Base-by-base conservation (phyloP, 2,113 vertebrate species). In the Thoracochromis brauschi region DNA sequence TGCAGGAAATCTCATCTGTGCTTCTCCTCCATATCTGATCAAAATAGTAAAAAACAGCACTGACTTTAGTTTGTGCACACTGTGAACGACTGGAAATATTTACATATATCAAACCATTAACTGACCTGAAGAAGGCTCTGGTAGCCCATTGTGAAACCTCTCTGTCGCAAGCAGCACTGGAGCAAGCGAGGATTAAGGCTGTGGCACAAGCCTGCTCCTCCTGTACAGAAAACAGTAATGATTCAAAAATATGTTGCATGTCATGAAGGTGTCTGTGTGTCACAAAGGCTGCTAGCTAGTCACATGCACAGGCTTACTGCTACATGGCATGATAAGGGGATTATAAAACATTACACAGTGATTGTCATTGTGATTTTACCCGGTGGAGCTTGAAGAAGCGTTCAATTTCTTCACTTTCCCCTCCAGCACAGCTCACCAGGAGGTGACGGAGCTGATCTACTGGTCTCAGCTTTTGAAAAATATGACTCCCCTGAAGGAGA, bases 331-430 rank as follows among this genome's bases (percentile, higher is more conserved):
- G 7, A 86, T n/a, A 26, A n/a, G 6, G 26, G 14, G 17, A 78
- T 81, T 81, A 83, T 33, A 68, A 84, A 54, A 58, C 24, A 63
- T 80, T 8, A 63, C 12, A 60, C 5, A 26, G 5, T 45, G 17
- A 71, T n/a, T 54, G 45, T 38, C 6, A 11, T 21, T 38, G 63
- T 16, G 11, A 21, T 19, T 84, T 90, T 95, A 99, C 99, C 97
- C 98, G 96, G 95, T 99, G 97, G 75, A 99, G 94, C 91, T 99
- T 99, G 93, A 99, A 99, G 96, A 99, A 99, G 26, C 98, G 97
- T 88, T 99, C 98, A 13, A 99, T 97, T 24, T 99, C 98, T 91
- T 99, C 98, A 90, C 98, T 98, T 91, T 99, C 98, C 35, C 98
- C 98, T 89, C 98, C 97, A 11, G 95, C 93, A n/a, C 97, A 98